phyloP scores from a whole-genome alignment of 2,888 invertebrate genomes.

The Ornithoptera priamus region DNA sequence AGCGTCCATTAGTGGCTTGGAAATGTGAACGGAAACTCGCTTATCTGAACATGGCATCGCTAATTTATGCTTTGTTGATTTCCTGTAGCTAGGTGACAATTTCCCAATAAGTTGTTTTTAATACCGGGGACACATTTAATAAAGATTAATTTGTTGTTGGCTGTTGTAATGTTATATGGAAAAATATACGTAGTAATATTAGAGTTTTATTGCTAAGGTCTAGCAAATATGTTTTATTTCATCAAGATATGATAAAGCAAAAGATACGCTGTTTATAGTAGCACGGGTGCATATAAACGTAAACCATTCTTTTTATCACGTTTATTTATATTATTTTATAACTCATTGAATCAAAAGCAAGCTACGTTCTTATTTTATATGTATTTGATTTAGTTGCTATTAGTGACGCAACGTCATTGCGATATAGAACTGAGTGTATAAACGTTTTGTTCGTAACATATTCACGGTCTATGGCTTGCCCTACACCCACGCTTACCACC shows the following conservation, averaged over 20 bases:
- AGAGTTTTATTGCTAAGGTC: too few relatives aligned
- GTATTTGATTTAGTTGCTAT: not conserved
- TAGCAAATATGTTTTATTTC: too few relatives aligned
- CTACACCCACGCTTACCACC: conserved; percentile 20
- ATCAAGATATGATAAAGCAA: not conserved
- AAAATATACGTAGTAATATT: too few relatives aligned
- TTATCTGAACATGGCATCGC: conserved; percentile 25
- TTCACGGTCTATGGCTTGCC: conserved; percentile 11
- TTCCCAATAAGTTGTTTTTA: conserved; percentile 14
- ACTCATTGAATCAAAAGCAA: too few relatives aligned
- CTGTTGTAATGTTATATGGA: too few relatives aligned
- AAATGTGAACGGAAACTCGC: conserved; percentile 28
- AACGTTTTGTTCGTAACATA: conserved; percentile 16
- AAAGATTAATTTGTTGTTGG: not conserved
- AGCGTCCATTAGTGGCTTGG: conserved; percentile 28
- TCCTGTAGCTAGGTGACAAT: conserved; percentile 25
- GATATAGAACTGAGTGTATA: not conserved
- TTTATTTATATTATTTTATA: too few relatives aligned
- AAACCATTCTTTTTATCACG: too few relatives aligned
- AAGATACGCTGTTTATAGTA: not conserved
- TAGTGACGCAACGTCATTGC: conserved; percentile 8
- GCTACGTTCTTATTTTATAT: not conserved
- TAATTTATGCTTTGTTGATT: conserved; percentile 30
- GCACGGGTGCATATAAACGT: too few relatives aligned
- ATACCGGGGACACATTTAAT: not conserved